Conservation (phyloP, 2,888 invertebrate genomes). For the Helobdella robusta region DNA sequence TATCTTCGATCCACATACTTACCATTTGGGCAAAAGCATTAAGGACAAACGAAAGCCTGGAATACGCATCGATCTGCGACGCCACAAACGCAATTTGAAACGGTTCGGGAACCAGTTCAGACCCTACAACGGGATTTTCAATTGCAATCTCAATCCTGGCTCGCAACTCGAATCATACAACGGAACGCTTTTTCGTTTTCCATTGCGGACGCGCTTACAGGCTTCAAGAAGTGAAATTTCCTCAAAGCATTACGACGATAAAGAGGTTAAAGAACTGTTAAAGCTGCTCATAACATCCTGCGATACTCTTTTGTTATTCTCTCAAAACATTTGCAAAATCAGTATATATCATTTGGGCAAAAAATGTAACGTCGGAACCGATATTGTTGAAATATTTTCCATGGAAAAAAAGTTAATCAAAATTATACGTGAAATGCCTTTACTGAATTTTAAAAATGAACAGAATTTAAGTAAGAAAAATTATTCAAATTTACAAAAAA, state of each 20-base stretch:
- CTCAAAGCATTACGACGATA: constrained; percentile 37
- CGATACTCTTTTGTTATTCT: constrained; percentile 42
- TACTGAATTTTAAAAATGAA: not conserved
- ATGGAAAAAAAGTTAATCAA: constrained; percentile 30
- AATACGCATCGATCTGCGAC: constrained; percentile 36
- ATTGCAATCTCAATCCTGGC: constrained; percentile 36
- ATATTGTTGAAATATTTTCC: constrained; percentile 31
- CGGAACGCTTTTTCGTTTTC: constrained; percentile 45
- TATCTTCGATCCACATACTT: constrained; percentile 45
- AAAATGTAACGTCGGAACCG: constrained; percentile 1
- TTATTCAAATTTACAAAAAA: not conserved
- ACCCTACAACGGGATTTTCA: constrained; percentile 40
- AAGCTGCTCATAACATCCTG: constrained; percentile 37
- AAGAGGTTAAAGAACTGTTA: constrained; percentile 39
- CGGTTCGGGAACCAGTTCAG: constrained; percentile 40
- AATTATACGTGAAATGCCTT: constrained; percentile 30
- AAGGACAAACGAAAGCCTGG: constrained; percentile 38
- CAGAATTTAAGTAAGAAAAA: not conserved
- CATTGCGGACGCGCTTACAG: constrained; percentile 40
- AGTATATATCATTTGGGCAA: constrained; percentile 38
- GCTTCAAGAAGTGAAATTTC: constrained; percentile 41
- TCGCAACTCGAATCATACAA: constrained; percentile 31
- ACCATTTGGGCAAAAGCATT: constrained; percentile 38
- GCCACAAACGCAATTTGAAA: constrained; percentile 35
- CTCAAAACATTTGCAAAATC: constrained; percentile 40